Conservation (phyloP, 2,797 vertebrate species). For the Vespertilio murinus region DNA sequence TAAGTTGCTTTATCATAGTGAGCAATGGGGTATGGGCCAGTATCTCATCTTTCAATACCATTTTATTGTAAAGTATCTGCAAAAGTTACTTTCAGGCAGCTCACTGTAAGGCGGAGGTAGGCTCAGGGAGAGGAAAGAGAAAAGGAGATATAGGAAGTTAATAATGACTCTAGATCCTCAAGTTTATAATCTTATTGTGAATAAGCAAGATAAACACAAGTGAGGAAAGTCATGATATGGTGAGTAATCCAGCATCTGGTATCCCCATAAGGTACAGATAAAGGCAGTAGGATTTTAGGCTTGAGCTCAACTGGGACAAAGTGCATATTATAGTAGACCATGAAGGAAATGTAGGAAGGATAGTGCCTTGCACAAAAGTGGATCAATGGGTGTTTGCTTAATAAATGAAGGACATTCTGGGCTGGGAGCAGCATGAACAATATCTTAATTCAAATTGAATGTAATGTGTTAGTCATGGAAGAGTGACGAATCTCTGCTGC, state of each 20-base stretch:
- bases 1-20: not conserved
- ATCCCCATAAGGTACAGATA: not conserved
- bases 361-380: too few relatives aligned
- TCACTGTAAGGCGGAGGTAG: not conserved
- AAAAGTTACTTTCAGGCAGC: not conserved
- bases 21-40: not conserved
- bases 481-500: not conserved
- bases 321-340: not conserved
- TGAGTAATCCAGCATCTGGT: not conserved
- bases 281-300: constrained; percentile 2
- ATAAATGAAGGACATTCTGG: not conserved
- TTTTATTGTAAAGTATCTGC: not conserved
- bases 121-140: not conserved
- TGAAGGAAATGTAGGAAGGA: not conserved
- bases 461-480: not conserved
- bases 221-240: not conserved
- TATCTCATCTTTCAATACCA: not conserved
- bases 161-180: not conserved
- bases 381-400: not conserved
- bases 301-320: not conserved
- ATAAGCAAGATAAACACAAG: not conserved
- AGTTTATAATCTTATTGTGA: not conserved
- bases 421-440: not conserved
- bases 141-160: not conserved
- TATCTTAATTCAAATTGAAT: not conserved